Evolutionary conservation across 1,140 invertebrate species (phyloP), one percentile per base, ranked within the genome.

Genomic region (Fopius arisanus): DNA sequence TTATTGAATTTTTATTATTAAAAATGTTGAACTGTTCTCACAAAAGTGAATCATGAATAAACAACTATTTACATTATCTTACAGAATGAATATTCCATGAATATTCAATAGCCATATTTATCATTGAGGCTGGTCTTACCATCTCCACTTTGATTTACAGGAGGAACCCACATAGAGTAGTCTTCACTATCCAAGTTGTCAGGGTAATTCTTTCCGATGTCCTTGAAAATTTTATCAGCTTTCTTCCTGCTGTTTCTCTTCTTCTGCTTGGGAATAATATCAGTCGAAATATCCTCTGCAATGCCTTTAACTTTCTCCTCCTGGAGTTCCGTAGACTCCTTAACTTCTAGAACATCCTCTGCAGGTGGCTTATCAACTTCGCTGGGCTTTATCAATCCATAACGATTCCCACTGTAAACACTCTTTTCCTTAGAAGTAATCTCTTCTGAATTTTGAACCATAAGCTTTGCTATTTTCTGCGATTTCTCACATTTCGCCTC

Each of bases 71-170:
- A 73, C 72, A 73, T 59, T 68, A 68, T 66, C 28, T 7, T 41
- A 72, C 40, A 73, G 0, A 19, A 62, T 21, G 19, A 51, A 33
- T 6, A 33, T 41, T 43, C 10, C 29, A 23, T 48, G 23, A 29
- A 23, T 23, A 14, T 70, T 90, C 84, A 96, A 84, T 96, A 96
- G 23, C 95, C 95, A 82, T 90, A 93, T 89, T 95, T 96, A 23
- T 94, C 93, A 87, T 96, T 96, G 21, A 96, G 88, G 80, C 87
- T 90, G 23, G 94, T 96, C 79, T 90, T 90, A 12, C 95, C 95
- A 89, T 96, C 94, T 3, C 95, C 95, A 69, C 87, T 90, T 88
- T 96, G 95, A 82, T 91, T 89, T 72, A 84, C 70, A 6, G 94
- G 94, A 6, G 94, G 94, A n/a, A 93, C 80, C 94, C 94, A 96